Evolutionary conservation across 2,797 vertebrate genomes (phyloP), one percentile per base, ranked within the genome.

Genomic region (Cygnus olor): DNA sequence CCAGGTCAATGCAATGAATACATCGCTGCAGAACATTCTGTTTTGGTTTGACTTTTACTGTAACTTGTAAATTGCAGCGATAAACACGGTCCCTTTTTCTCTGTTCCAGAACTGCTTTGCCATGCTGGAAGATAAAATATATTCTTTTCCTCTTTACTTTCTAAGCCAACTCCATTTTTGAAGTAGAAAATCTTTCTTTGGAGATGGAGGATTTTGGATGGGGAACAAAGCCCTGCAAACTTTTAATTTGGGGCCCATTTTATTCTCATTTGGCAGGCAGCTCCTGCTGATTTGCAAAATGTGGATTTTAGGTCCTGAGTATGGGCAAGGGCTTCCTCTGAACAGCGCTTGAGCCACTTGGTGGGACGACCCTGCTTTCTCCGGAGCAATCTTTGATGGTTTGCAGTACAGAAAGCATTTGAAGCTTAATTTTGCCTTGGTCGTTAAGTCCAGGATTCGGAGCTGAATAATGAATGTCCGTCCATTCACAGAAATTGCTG

Each of bases 41-140:
- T 79, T 96, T 94, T 84, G 83, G 89, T 97, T 96, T 80, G 93
- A 92, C 85, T 96, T 80, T 89, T 91, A 76, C 65, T 80, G 74
- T 96, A 85, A 91, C 96, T 92, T 85, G 78, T 80, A 76, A 92
- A 68, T 88, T 85, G 53, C 69, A 71, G 80, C 47, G 89, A 57
- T 93, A 96, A 96, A 94, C 76, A 70, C 15, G 10, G 66, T 65
- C 88, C 82, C 51, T 91, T 95, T 90, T 66, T 34, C 65, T 56
- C 38, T 69, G 10, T 92, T 96, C 95, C 94, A 80, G 80, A 88
- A 36, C 36, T 49, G 85, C 88, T 88, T 89, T 83, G 87, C 87
- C 77, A 80, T 91, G 72, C 91, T 84, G 80, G 83, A 89, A 86
- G 81, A 92, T 78, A 89, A 95, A 95, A 89, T 86, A 22, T 66